Evolutionary conservation across 1,140 invertebrate genomes (phyloP).

Genomic region (Orchestia grillus): DNA sequence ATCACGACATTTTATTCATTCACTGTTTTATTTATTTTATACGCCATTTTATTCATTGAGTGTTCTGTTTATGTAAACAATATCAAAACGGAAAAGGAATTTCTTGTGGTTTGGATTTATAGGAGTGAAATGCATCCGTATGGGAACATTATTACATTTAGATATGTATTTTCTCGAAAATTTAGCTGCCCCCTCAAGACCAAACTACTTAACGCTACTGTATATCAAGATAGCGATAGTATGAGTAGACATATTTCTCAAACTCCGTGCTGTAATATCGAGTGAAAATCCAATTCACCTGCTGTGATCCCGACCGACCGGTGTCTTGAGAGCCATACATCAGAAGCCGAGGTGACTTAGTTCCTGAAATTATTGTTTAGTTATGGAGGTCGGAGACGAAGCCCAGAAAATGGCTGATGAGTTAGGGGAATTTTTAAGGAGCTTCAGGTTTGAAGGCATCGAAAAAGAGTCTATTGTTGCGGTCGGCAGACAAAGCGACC

Average conservation of each 20-base stretch:
- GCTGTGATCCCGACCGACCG: background rate
- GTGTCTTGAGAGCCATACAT: background rate
- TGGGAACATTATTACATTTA: background rate
- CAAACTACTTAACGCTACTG: background rate
- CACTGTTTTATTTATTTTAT: no score
- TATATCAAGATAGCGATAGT: background rate
- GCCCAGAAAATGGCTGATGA: background rate
- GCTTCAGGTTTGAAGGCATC: slow-evolving; percentile 16
- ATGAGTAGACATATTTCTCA: background rate
- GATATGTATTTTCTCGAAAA: background rate
- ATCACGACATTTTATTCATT: no score
- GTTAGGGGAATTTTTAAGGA: background rate
- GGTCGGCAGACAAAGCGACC: slow-evolving; percentile 3
- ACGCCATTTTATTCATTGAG: background rate
- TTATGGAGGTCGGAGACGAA: slow-evolving; percentile 11
- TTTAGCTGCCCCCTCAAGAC: background rate
- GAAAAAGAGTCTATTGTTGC: background rate
- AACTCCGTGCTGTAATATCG: background rate
- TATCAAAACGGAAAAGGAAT: background rate
- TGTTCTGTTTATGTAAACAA: no score
- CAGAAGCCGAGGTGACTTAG: background rate
- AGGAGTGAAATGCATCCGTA: background rate
- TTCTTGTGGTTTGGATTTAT: background rate
- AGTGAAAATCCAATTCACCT: background rate
- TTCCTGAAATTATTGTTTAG: slow-evolving; percentile 22